Evolutionary conservation across 2,113 vertebrate genomes (phyloP).

Genomic region (Collichthys lucidus): DNA sequence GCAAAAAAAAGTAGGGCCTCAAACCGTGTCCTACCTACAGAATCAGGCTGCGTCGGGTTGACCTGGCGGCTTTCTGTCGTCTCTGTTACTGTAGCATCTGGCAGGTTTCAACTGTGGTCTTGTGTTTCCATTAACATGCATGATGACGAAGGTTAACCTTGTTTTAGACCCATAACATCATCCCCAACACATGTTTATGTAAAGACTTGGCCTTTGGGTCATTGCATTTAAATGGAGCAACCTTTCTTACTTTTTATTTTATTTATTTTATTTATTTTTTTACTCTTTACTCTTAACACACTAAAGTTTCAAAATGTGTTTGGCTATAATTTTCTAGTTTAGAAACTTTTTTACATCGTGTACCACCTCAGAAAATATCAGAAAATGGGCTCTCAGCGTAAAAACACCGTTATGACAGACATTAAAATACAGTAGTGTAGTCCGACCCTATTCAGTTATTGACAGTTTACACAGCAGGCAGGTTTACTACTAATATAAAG

Average conservation of each 20-base stretch:
- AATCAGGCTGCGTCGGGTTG: neutral
- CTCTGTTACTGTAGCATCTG: slow-evolving; percentile 71
- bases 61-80: slow-evolving; percentile 16
- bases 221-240: slow-evolving; percentile 32
- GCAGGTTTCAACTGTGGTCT: slow-evolving; percentile 38
- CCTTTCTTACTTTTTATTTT: neutral
- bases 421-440: too few relatives aligned
- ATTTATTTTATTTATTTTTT: too few relatives aligned
- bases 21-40: neutral
- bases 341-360: neutral
- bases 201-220: slow-evolving; percentile 54
- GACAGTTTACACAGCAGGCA: too few relatives aligned
- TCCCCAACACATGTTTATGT: slow-evolving; percentile 28
- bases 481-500: too few relatives aligned
- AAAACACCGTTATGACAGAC: too few relatives aligned
- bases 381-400: too few relatives aligned
- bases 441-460: too few relatives aligned
- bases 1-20: neutral
- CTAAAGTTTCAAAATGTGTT: neutral
- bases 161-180: slow-evolving; percentile 52
- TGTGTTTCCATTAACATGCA: slow-evolving; percentile 59
- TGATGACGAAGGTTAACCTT: slow-evolving; percentile 48
- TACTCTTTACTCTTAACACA: neutral
- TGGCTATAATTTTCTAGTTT: neutral
- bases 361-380: too few relatives aligned